These are phyloP conservation scores for Luehdorfia chinensis DNA, from an alignment of 1,140 invertebrate species.

Conservation along the genomic window DNA sequence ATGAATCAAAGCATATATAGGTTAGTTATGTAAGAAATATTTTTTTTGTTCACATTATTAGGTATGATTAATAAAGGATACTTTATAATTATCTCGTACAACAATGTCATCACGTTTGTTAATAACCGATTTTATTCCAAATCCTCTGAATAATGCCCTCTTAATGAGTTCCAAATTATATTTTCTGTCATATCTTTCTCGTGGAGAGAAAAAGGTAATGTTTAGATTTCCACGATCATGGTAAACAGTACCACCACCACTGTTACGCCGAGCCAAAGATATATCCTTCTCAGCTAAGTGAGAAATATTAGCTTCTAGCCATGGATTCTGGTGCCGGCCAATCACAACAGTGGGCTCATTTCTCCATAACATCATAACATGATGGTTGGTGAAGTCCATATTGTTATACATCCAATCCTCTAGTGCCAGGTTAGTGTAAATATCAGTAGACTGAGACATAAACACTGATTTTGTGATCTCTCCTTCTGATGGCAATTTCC, in stretches of 20 bases:
- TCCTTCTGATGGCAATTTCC: conserved; percentile 55
- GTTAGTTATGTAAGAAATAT: too few relatives aligned
- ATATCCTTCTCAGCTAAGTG: conserved; percentile 81
- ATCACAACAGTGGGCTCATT: conserved; percentile 97
- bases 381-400: conserved; percentile 87
- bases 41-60: too few relatives aligned
- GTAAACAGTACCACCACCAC: conserved; percentile 98
- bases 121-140: conserved; percentile 85
- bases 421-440: conserved; percentile 94
- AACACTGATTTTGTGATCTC: conserved; percentile 89
- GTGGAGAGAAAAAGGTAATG: conserved; percentile 91
- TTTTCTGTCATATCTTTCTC: conserved; percentile 87
- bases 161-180: conserved; percentile 92
- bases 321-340: conserved; percentile 98
- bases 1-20: too few relatives aligned
- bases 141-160: conserved; percentile 86
- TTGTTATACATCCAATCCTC: conserved; percentile 97
- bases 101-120: conserved; percentile 90
- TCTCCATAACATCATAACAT: conserved; percentile 92
- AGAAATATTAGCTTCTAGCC: conserved; percentile 91
- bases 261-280: conserved; percentile 89
- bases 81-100: conserved; percentile 88
- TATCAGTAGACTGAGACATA: conserved; percentile 93
- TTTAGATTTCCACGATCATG: conserved; percentile 97
- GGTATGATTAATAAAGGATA: too few relatives aligned